Evolutionary conservation across 1,140 invertebrate genomes (phyloP).

Genomic region (Cecropterus lyciades): DNA sequence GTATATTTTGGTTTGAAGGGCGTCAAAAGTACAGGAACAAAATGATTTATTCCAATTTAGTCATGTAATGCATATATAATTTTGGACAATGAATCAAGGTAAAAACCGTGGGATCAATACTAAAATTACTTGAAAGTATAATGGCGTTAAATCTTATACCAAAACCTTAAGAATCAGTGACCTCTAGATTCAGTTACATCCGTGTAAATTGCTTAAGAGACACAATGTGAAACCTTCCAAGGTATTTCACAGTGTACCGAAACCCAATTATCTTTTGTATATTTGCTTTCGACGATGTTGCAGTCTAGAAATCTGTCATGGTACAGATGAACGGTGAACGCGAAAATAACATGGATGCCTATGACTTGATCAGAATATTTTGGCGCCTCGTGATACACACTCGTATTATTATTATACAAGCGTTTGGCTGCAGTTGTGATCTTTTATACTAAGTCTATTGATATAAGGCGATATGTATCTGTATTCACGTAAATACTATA

Average conservation of each 20-base stretch:
- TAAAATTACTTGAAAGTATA: background rate
- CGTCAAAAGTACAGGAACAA: too few relatives aligned
- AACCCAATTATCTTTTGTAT: slow-evolving; percentile 44
- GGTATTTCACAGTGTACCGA: slow-evolving; percentile 43
- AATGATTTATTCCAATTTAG: too few relatives aligned
- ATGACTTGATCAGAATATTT: slow-evolving; percentile 37
- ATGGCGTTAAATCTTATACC: background rate
- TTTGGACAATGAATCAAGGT: background rate
- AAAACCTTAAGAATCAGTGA: slow-evolving; percentile 1
- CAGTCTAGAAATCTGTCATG: slow-evolving; percentile 37
- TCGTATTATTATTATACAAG: background rate
- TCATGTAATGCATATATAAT: background rate
- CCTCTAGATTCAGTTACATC: slow-evolving; percentile 39
- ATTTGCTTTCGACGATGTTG: slow-evolving; percentile 21
- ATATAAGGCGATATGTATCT: too few relatives aligned
- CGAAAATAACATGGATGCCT: slow-evolving; percentile 22
- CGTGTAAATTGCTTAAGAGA: slow-evolving; percentile 46
- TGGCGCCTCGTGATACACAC: slow-evolving; percentile 6
- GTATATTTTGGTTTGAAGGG: too few relatives aligned
- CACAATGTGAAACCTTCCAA: slow-evolving; percentile 49
- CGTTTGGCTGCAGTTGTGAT: background rate
- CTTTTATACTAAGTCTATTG: too few relatives aligned
- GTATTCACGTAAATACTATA: too few relatives aligned
- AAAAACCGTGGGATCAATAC: background rate
- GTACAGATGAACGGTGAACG: slow-evolving; percentile 21